Percentiles rank a stretch among this genome's conserved stretches.
phyloP scores from a whole-genome alignment of 2,797 vertebrate species.

The Morelia viridis region DNA sequence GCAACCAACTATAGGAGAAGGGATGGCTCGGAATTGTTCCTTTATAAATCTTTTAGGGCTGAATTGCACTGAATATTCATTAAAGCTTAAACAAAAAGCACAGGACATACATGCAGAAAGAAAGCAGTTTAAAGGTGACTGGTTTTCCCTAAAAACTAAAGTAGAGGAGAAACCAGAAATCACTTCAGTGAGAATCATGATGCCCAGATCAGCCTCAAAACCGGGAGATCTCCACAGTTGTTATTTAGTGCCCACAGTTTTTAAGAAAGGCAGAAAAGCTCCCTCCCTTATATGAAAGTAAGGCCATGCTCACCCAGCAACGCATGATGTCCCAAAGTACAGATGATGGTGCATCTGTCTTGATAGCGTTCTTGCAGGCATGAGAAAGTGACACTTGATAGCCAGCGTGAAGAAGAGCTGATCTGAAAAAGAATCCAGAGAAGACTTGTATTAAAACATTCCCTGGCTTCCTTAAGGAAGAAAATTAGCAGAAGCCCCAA shows the following conservation, averaged over 20 bases:
- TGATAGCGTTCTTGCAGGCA: slow-evolving; percentile 88
- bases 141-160: background rate
- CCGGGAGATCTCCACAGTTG: background rate
- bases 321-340: slow-evolving; percentile 92
- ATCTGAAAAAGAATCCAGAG: slow-evolving; percentile 70
- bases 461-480: background rate
- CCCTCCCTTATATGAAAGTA: background rate
- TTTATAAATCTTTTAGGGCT: background rate
- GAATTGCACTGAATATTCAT: background rate
- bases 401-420: slow-evolving; percentile 86
- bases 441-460: background rate
- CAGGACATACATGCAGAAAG: background rate
- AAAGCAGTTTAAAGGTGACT: background rate
- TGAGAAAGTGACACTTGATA: slow-evolving; percentile 89
- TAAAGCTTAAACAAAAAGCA: background rate
- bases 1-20: background rate
- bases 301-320: slow-evolving; percentile 83
- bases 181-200: background rate
- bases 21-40: background rate
- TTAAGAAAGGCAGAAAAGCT: background rate
- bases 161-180: background rate
- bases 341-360: slow-evolving; percentile 82
- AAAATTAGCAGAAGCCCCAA: background rate
- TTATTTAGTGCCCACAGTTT: background rate
- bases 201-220: background rate